Conservation (phyloP, 2,797 vertebrate species). For the Enteromius anoplus region DNA sequence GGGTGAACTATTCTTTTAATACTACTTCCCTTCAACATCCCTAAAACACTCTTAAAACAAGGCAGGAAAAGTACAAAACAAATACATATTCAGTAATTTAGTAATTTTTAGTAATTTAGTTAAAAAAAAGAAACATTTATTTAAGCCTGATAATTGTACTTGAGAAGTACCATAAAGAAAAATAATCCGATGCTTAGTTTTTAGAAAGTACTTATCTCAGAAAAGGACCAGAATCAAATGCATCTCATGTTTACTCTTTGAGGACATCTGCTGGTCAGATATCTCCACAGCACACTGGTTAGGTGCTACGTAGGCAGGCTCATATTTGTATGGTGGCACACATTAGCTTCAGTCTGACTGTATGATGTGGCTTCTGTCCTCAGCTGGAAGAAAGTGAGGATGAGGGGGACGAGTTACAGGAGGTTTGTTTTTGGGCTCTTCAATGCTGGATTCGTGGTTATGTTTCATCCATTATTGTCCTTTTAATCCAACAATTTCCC, state of each 20-base stretch:
- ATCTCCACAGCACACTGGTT: not conserved
- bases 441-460: not conserved
- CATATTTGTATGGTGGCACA: not conserved
- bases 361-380: conserved; percentile 41
- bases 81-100: too few species aligned
- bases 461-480: not conserved
- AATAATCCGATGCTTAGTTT: not conserved
- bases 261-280: conserved; percentile 5
- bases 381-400: conserved; percentile 50
- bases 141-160: not conserved
- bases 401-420: conserved; percentile 44
- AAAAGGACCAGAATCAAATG: not conserved
- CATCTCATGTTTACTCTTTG: not conserved
- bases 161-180: too few species aligned
- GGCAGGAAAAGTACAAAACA: not conserved
- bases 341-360: conserved; percentile 27
- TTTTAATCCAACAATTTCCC: conserved; percentile 17
- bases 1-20: too few species aligned
- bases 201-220: not conserved
- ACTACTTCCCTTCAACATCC: not conserved
- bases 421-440: conserved; percentile 46
- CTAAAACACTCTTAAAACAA: not conserved
- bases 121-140: not conserved
- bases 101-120: too few species aligned
- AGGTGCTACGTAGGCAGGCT: not conserved